Percentiles rank a stretch among this genome's conserved stretches.
These are phyloP conservation scores for Magallana ariakensis DNA, from an alignment of 1,140 invertebrate species.

Conservation along the genomic window DNA sequence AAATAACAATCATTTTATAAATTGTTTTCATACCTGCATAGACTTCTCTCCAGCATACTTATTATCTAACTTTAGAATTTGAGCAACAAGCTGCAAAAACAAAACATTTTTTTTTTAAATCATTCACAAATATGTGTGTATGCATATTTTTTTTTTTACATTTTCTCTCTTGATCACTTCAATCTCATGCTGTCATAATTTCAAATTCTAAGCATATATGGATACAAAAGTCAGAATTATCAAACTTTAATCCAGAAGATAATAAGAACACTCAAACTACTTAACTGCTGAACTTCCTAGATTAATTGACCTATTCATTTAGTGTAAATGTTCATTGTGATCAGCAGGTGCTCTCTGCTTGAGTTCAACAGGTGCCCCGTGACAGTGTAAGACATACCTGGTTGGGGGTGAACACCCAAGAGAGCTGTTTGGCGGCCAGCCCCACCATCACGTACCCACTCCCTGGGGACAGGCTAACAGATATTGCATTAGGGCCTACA, in stretches of 20 bases:
- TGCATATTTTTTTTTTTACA: background rate
- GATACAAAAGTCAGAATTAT: no score
- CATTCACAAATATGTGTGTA: background rate
- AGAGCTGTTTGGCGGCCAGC: conserved; percentile 84
- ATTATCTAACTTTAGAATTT: conserved; percentile 80
- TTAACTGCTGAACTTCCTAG: no score
- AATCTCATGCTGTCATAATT: no score
- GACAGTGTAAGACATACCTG: conserved; percentile 62
- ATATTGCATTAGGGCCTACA: conserved; percentile 86
- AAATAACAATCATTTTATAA: no score
- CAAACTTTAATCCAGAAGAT: no score
- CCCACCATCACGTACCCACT: conserved; percentile 89
- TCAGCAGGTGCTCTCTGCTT: background rate
- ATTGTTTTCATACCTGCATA: conserved; percentile 67
- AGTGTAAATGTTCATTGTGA: no score
- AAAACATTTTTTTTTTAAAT: conserved; percentile 24
- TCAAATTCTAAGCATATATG: no score
- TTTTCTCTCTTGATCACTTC: background rate
- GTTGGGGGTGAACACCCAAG: conserved; percentile 72
- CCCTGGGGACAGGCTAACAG: conserved; percentile 90
- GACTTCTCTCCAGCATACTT: conserved; percentile 72
- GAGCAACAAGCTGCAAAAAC: conserved; percentile 84
- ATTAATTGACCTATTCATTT: no score
- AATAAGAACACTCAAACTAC: no score
- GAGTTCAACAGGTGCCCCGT: background rate